Conservation (phyloP, 1,140 invertebrate species). For the Thaumetopoea pityocampa region DNA sequence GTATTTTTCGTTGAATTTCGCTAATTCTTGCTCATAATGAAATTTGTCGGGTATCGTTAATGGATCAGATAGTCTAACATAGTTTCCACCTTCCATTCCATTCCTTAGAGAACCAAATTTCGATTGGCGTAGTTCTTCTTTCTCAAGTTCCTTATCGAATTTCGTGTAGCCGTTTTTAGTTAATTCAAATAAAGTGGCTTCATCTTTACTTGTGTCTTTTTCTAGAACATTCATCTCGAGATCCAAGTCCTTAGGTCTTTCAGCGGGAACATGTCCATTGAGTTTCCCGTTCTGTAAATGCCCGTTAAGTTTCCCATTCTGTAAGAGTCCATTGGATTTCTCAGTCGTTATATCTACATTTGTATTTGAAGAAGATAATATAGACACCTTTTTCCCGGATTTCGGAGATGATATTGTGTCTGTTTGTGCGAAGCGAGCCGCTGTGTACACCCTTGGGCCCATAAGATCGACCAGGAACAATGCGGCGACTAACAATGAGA, state of each 20-base stretch:
- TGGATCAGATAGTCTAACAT: conserved; percentile 56
- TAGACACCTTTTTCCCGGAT: conserved; percentile 51
- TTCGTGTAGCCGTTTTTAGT: conserved; percentile 43
- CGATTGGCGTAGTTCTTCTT: conserved; percentile 48
- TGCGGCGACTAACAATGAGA: conserved; percentile 81
- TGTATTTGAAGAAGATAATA: conserved; percentile 27
- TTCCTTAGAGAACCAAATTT: conserved; percentile 67
- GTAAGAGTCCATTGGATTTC: conserved; percentile 1
- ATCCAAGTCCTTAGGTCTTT: conserved; percentile 58
- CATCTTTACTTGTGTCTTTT: conserved; percentile 34
- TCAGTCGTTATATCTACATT: conserved; percentile 26
- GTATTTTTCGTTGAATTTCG: conserved; percentile 66
- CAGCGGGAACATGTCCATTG: conserved; percentile 28
- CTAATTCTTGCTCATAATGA: conserved; percentile 62
- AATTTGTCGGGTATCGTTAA: conserved; percentile 45
- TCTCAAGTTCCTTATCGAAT: conserved; percentile 48
- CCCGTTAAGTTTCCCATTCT: conserved; percentile 41
- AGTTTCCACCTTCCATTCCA: conserved; percentile 56
- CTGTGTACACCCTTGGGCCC: conserved; percentile 65
- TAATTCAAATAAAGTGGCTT: conserved; percentile 41
- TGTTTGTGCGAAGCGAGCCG: conserved; percentile 57
- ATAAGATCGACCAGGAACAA: conserved; percentile 82
- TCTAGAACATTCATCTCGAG: conserved; percentile 40
- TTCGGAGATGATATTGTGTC: conserved; percentile 51
- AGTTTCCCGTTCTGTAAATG: conserved; percentile 9